These are phyloP conservation scores for Polypedilum pembai DNA, from an alignment of 1,140 invertebrate species.

Conservation along the genomic window DNA sequence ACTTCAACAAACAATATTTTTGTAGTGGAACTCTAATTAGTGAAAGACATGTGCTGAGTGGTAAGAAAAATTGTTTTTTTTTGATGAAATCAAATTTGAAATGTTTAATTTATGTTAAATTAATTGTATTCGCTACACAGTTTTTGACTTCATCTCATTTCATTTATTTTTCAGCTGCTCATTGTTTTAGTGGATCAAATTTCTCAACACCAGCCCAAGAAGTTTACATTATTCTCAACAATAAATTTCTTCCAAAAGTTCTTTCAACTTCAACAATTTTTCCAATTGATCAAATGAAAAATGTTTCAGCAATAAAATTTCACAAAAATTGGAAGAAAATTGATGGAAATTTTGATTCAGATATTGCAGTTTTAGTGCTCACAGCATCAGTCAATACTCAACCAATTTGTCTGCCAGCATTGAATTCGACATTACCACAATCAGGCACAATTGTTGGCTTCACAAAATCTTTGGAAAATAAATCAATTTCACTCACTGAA, in stretches of 20 bases:
- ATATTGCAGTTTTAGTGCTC: background rate
- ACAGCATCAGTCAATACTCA: background rate
- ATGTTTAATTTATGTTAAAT: background rate
- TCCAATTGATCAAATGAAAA: background rate
- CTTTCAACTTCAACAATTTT: background rate
- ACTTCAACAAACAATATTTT: background rate
- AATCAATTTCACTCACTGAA: background rate
- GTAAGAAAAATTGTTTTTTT: background rate
- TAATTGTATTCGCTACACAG: too few species aligned
- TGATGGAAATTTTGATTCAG: background rate
- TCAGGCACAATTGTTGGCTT: background rate
- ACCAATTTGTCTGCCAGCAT: background rate
- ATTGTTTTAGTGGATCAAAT: constrained; percentile 5
- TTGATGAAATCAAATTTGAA: background rate
- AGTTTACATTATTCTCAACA: background rate
- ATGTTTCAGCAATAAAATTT: background rate
- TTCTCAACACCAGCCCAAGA: background rate
- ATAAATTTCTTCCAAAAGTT: background rate
- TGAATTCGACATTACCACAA: background rate
- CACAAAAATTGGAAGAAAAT: background rate
- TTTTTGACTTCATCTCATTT: background rate
- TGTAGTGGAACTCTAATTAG: background rate
- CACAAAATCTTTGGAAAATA: background rate
- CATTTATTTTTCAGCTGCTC: background rate
- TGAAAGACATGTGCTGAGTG: background rate